Conservation (phyloP, 1,140 invertebrate species). For the Oedothorax gibbosus region DNA sequence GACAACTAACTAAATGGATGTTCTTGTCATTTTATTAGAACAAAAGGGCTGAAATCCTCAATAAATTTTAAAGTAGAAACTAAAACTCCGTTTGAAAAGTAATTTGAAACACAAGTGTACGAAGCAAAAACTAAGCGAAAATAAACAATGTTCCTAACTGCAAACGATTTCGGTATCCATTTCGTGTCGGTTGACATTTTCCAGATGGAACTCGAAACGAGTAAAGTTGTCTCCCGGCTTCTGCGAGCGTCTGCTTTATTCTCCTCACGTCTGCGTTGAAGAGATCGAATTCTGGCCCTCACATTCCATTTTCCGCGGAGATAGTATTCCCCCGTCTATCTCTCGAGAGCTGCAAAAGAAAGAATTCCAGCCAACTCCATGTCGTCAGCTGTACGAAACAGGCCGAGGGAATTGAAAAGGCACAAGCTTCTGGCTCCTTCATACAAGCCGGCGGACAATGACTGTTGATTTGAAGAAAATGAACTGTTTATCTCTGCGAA, state of each 20-base stretch:
- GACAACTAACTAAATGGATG: too few species aligned
- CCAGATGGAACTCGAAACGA: background rate
- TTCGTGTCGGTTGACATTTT: constrained; percentile 14
- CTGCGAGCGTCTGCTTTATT: constrained; percentile 40
- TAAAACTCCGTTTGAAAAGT: constrained; percentile 8
- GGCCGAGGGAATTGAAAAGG: constrained; percentile 46
- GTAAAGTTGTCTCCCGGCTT: constrained; percentile 28
- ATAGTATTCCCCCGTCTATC: constrained; percentile 16
- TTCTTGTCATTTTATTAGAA: too few species aligned
- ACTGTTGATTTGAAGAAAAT: constrained; percentile 42
- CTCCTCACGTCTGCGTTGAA: constrained; percentile 45
- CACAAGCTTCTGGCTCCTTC: constrained; percentile 30
- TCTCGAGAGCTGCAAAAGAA: constrained; percentile 7
- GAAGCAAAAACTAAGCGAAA: background rate
- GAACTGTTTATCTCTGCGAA: constrained; percentile 23
- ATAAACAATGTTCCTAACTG: constrained; percentile 15
- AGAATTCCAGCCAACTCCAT: constrained; percentile 20
- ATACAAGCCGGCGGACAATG: constrained; percentile 34
- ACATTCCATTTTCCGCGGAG: constrained; percentile 28
- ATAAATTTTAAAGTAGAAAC: background rate
- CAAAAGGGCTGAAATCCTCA: too few species aligned
- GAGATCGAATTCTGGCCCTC: constrained; percentile 46
- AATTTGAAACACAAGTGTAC: constrained; percentile 27
- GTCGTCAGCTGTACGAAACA: constrained; percentile 42
- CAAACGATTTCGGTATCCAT: constrained; percentile 33